Percentiles rank a stretch among this genome's conserved stretches.
These are phyloP conservation scores for Mesorhabditis spiculigera DNA, from an alignment of 2,888 invertebrate genomes.

Conservation along the genomic window DNA sequence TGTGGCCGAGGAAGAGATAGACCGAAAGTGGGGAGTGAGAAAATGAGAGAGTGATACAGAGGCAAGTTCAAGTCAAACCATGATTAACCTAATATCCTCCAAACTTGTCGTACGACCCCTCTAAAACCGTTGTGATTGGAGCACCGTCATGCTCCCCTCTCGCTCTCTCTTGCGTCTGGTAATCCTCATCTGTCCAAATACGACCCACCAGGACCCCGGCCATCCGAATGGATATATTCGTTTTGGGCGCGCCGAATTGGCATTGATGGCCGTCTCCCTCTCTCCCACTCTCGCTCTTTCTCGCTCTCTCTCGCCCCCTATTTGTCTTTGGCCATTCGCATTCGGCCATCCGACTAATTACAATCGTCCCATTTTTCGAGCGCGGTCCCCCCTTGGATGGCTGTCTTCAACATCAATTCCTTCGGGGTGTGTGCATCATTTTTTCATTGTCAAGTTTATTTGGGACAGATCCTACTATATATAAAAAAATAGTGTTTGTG, in stretches of 20 bases:
- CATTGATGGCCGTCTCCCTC: background rate
- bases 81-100: background rate
- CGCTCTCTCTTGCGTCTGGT: constrained; percentile 8
- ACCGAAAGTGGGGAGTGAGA: too few relatives aligned
- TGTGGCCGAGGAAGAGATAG: too few relatives aligned
- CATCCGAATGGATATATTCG: too few relatives aligned
- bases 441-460: too few relatives aligned
- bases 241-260: background rate
- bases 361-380: too few relatives aligned
- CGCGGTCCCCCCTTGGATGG: too few relatives aligned
- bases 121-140: constrained; percentile 1
- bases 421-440: too few relatives aligned
- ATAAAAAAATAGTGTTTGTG: too few relatives aligned
- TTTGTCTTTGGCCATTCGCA: constrained; percentile 12
- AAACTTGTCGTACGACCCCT: background rate
- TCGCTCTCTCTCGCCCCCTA: constrained; percentile 10
- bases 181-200: background rate
- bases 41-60: background rate
- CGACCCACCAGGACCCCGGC: background rate
- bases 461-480: too few relatives aligned
- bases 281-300: constrained; percentile 7
- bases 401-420: too few relatives aligned
- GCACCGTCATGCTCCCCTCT: background rate
- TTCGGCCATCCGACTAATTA: background rate
- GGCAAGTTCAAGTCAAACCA: background rate